These are phyloP conservation scores for Cybosia mesomella DNA, from an alignment of 2,888 invertebrate species.

Conservation along the genomic window DNA sequence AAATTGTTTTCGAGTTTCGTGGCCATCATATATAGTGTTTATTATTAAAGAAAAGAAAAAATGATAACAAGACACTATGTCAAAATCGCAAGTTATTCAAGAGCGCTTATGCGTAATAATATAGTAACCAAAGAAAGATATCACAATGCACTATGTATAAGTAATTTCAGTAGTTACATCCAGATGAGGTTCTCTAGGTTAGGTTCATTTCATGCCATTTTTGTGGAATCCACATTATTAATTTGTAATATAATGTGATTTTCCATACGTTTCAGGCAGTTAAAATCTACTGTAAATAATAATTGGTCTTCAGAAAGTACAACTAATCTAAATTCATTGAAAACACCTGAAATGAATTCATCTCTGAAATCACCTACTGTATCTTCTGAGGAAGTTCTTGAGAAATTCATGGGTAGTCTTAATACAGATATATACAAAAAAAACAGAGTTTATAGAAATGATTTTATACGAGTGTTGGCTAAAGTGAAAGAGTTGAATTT, in stretches of 20 bases:
- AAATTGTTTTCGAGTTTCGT: neutral
- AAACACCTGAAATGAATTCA: constrained; percentile 9
- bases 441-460: constrained; percentile 81
- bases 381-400: constrained; percentile 69
- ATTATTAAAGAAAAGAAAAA: constrained; percentile 32
- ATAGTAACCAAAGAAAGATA: constrained; percentile 46
- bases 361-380: constrained; percentile 19
- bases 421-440: constrained; percentile 78
- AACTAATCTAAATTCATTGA: neutral
- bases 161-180: constrained; percentile 32
- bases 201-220: constrained; percentile 24
- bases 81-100: constrained; percentile 63
- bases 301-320: neutral
- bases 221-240: neutral
- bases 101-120: constrained; percentile 53
- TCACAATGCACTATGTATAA: constrained; percentile 36
- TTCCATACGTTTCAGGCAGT: constrained; percentile 28
- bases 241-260: neutral
- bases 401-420: constrained; percentile 72
- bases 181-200: constrained; percentile 54
- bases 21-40: neutral
- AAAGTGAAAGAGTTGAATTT: constrained; percentile 75
- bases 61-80: constrained; percentile 71
- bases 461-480: constrained; percentile 68
- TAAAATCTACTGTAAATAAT: neutral